A percentile compares a stretch with the other conserved stretches of the same genome.
These are phyloP conservation scores for Pantala flavescens DNA, from an alignment of 1,140 invertebrate genomes.

Conservation along the genomic window DNA sequence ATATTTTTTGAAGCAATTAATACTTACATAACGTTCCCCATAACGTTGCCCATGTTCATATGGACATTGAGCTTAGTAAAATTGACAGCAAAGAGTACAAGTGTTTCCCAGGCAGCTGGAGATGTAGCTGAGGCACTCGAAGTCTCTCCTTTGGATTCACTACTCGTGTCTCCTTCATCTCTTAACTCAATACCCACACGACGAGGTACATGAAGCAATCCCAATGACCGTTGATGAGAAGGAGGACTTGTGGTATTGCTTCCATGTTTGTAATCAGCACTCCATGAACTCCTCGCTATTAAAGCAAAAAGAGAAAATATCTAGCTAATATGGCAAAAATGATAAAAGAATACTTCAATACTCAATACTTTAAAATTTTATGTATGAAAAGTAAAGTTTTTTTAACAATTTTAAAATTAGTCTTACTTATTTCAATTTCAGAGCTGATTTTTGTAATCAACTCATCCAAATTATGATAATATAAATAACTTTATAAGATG, in stretches of 20 bases:
- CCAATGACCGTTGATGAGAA: background rate
- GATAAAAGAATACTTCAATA: too few species aligned
- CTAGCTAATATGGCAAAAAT: too few species aligned
- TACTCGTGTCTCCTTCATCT: background rate
- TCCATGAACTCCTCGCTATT: background rate
- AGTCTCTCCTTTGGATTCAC: constrained; percentile 1
- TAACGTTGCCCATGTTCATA: constrained; percentile 98
- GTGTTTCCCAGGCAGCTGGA: constrained; percentile 75
- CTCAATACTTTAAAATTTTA: too few species aligned
- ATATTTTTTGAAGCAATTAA: constrained; percentile 27
- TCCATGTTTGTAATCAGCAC: background rate
- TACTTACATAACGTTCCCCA: constrained; percentile 84
- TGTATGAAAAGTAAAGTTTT: too few species aligned
- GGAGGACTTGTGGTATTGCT: background rate
- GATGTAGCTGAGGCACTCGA: constrained; percentile 34
- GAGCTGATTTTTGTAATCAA: too few species aligned
- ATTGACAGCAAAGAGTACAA: constrained; percentile 91
- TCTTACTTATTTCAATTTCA: too few species aligned
- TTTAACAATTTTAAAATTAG: too few species aligned
- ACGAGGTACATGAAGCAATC: background rate
- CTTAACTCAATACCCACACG: background rate
- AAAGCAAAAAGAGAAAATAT: too few species aligned
- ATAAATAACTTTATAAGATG: too few species aligned
- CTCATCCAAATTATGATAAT: too few species aligned
- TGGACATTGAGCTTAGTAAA: constrained; percentile 90